Percentiles rank a stretch among this genome's conserved stretches.
Conservation (phyloP, 2,113 vertebrate genomes). For the Forbesichthys papilliferus region DNA sequence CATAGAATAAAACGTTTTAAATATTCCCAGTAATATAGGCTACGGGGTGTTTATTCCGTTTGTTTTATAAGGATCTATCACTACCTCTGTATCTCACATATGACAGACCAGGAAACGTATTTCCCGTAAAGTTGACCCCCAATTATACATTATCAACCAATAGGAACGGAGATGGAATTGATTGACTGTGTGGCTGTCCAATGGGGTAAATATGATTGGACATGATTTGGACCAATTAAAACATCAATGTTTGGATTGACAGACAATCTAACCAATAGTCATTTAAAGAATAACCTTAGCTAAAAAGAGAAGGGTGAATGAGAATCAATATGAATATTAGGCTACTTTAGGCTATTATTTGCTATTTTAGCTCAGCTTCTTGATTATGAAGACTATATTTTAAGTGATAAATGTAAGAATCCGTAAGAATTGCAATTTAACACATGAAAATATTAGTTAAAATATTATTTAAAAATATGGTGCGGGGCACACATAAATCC, state of each 20-base stretch:
- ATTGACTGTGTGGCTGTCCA: constrained; percentile 16
- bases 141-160: constrained; percentile 28
- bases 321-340: too few species aligned
- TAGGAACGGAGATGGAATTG: background rate
- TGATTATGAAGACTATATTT: too few species aligned
- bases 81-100: constrained; percentile 27
- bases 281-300: too few species aligned
- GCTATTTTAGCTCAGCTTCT: too few species aligned
- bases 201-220: background rate
- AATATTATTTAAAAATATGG: too few species aligned
- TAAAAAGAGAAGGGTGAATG: too few species aligned
- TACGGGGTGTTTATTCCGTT: constrained; percentile 1
- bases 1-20: accelerated
- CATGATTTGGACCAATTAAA: constrained; percentile 43
- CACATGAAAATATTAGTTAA: too few species aligned
- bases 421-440: too few species aligned
- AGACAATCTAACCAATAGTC: background rate
- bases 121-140: constrained; percentile 39
- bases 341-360: too few species aligned
- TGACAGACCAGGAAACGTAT: constrained; percentile 68
- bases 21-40: background rate
- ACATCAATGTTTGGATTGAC: constrained; percentile 37
- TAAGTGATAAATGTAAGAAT: too few species aligned
- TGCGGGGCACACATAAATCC: too few species aligned
- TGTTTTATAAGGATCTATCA: background rate